A percentile compares a stretch with the other conserved stretches of the same genome.
Evolutionary conservation across 2,113 vertebrate species (phyloP).

Genomic region (Megaceryle torquata): DNA sequence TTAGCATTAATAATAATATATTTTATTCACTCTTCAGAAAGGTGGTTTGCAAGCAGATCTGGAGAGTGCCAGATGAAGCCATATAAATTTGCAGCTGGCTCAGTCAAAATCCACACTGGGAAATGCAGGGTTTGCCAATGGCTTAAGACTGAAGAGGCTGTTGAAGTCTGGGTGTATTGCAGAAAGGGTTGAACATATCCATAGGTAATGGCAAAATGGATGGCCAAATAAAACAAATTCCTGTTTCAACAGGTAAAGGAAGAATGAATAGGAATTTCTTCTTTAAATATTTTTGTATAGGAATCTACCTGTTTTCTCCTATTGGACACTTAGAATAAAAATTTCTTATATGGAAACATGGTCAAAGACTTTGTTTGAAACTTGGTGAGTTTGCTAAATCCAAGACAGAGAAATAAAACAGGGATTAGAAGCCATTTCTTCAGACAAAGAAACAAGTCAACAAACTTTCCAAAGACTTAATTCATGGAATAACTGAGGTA

Average conservation of each 20-base stretch:
- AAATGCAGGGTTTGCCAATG: background rate
- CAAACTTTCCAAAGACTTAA: background rate
- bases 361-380: background rate
- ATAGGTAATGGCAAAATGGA: background rate
- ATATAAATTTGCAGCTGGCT: background rate
- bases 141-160: background rate
- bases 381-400: background rate
- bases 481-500: background rate
- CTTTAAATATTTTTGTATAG: background rate
- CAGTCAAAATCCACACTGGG: background rate
- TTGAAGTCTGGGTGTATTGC: background rate
- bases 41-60: background rate
- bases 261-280: background rate
- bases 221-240: background rate
- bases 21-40: background rate
- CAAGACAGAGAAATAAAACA: background rate
- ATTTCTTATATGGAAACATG: accelerated
- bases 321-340: background rate
- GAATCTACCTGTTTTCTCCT: background rate
- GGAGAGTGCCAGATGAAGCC: background rate
- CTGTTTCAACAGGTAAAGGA: background rate
- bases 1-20: background rate
- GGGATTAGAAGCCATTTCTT: background rate
- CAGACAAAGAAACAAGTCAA: background rate
- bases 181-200: background rate